These are phyloP conservation scores for Gymnodraco acuticeps DNA, from an alignment of 2,797 vertebrate genomes.

Conservation along the genomic window DNA sequence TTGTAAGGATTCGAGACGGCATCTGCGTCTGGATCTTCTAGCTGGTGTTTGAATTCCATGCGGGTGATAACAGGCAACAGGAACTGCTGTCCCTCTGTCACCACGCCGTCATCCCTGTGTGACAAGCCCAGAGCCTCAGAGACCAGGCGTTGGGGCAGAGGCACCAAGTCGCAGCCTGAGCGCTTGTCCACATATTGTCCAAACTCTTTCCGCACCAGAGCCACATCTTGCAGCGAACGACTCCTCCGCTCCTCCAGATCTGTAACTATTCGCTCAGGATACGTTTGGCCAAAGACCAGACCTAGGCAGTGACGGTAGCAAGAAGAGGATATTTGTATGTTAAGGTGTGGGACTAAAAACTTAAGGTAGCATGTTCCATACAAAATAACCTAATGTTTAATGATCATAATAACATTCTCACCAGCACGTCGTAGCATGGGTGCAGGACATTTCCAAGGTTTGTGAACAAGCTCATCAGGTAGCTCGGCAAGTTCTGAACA, in stretches of 20 bases:
- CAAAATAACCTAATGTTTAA: background rate
- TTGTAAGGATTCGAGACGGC: slow-evolving; percentile 79
- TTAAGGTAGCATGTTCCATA: background rate
- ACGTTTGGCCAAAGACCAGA: slow-evolving; percentile 74
- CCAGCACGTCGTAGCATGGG: slow-evolving; percentile 78
- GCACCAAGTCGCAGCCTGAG: slow-evolving; percentile 81
- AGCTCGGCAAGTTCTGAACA: slow-evolving; percentile 81
- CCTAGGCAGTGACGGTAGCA: slow-evolving; percentile 51
- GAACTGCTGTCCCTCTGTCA: slow-evolving; percentile 62
- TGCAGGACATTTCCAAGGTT: slow-evolving; percentile 81
- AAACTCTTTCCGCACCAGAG: slow-evolving; percentile 70
- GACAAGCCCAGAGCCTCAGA: slow-evolving; percentile 66
- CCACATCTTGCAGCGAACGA: slow-evolving; percentile 80
- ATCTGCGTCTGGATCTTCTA: slow-evolving; percentile 69
- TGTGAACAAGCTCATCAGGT: slow-evolving; percentile 83
- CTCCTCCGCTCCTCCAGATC: slow-evolving; percentile 77
- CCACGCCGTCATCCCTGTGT: slow-evolving; percentile 29
- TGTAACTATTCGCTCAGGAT: slow-evolving; percentile 75
- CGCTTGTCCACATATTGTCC: slow-evolving; percentile 75
- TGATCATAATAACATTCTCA: slow-evolving; percentile 40
- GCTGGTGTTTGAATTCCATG: slow-evolving; percentile 84
- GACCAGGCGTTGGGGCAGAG: slow-evolving; percentile 76
- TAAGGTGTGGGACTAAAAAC: background rate
- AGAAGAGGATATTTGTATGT: background rate
- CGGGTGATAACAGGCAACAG: slow-evolving; percentile 82